Evolutionary conservation across 2,113 vertebrate species (phyloP), one percentile per base, ranked within the genome.

Genomic region (Himantopus leucocephalus): DNA sequence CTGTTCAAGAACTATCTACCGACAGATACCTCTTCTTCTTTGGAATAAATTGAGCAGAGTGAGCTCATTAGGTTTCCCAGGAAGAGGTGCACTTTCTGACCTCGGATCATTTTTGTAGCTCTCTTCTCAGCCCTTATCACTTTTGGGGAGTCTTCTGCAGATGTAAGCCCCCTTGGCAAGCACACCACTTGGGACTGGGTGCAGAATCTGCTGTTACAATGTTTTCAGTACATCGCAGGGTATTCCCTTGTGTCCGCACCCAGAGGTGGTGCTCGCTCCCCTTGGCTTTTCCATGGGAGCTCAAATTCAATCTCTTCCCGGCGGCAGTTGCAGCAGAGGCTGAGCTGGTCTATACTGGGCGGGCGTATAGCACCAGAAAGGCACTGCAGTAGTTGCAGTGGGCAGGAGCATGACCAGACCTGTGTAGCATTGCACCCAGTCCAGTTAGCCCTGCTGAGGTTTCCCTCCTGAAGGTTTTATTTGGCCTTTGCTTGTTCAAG

Each of bases 311-410:
- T 72, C 29, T 50, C 35, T 56, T 62, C 19, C 13, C 2, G 1
- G 8, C 48, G 63, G 48, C 12, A 27, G 27, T 20, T 59, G 27
- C 27, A 64, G 27, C 21, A 16, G 12, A n/a, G 41, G 37, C 60
- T 58, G 70, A 71, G 13, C 32, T 16, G 37, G 9, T 90, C 43
- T n/a, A 0, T 50, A 6, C 12, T 3, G 4, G 20, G 17, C 1
- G 9, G 48, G 48, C 22, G 22, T 50, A 50, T 24, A 50, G 6
- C 56, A 78, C n/a, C 34, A 62, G 32, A 39, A 91, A 12, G 35
- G 41, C 50, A 26, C 59, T 64, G 74, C 17, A 22, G 18, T 3
- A 64, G 12, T 19, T 77, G 24, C 35, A 29, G 47, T 2, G 3
- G 67, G 48, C 53, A n/a, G 53, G 74, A 90, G 24, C 24, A 6